phyloP scores from a whole-genome alignment of 2,797 vertebrate genomes.

The Helostoma temminkii region DNA sequence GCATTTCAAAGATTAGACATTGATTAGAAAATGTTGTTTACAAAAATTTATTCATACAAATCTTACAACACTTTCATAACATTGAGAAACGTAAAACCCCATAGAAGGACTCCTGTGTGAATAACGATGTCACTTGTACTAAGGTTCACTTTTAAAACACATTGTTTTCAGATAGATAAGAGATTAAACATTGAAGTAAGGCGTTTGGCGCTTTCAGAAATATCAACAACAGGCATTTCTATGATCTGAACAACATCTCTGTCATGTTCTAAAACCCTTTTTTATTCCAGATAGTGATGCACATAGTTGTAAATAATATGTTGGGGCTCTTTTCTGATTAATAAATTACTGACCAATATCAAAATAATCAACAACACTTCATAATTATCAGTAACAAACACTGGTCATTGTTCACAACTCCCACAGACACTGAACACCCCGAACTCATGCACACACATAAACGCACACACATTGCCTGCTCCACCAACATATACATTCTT shows the following conservation, averaged over 20 bases:
- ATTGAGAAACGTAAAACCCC: conserved; percentile 93
- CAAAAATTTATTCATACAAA: conserved; percentile 99
- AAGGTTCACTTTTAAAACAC: conserved; percentile 86
- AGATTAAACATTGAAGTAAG: conserved; percentile 92
- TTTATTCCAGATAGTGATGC: conserved; percentile 70
- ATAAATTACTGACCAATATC: conserved; percentile 75
- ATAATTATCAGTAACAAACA: conserved; percentile 77
- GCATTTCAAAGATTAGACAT: conserved; percentile 93
- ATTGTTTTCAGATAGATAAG: conserved; percentile 83
- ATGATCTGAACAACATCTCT: conserved; percentile 83
- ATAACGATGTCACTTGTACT: conserved; percentile 85
- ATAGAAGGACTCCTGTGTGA: conserved; percentile 91
- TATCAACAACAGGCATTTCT: conserved; percentile 89
- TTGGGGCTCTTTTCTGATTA: conserved; percentile 59
- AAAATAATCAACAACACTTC: conserved; percentile 78
- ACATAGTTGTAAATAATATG: conserved; percentile 65
- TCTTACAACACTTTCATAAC: conserved; percentile 98
- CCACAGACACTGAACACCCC: conserved; percentile 79
- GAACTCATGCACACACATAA: conserved; percentile 76
- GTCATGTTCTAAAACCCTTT: conserved; percentile 87
- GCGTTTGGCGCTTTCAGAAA: conserved; percentile 94
- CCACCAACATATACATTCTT: conserved; percentile 74
- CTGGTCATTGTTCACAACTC: conserved; percentile 79
- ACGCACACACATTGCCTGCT: conserved; percentile 69
- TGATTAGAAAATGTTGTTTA: conserved; percentile 92